These are phyloP conservation scores for Sycobia sp. DNA, from an alignment of 1,140 invertebrate species.

Conservation along the genomic window DNA sequence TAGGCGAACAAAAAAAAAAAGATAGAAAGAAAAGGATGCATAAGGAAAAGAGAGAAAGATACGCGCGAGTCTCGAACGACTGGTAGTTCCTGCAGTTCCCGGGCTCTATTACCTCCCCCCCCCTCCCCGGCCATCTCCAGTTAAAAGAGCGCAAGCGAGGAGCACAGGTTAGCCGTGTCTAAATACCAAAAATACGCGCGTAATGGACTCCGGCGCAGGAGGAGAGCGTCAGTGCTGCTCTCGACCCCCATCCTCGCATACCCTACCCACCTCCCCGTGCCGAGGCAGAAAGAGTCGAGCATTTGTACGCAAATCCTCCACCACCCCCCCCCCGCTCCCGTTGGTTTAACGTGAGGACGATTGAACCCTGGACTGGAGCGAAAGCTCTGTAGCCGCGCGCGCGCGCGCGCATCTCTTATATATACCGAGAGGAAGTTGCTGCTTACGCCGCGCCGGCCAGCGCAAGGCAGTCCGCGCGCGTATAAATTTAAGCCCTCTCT, in stretches of 20 bases:
- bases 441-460: too few relatives aligned
- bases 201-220: neutral
- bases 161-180: neutral
- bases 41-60: neutral
- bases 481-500: conserved; percentile 3
- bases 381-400: neutral
- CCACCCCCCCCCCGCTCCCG: too few relatives aligned
- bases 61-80: neutral
- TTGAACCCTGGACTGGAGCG: neutral
- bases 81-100: neutral
- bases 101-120: neutral
- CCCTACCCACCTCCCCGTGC: too few relatives aligned
- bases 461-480: too few relatives aligned
- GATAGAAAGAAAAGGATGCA: too few relatives aligned
- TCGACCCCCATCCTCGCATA: too few relatives aligned
- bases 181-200: conserved; percentile 26
- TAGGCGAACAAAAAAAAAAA: too few relatives aligned
- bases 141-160: neutral
- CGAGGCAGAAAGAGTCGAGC: neutral
- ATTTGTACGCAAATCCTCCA: conserved; percentile 20
- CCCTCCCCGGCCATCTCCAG: too few relatives aligned
- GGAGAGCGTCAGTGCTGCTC: neutral
- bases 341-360: too few relatives aligned
- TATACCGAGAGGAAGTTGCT: too few relatives aligned
- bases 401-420: too few relatives aligned